A percentile compares a stretch with the other conserved stretches of the same genome.
Evolutionary conservation across 2,113 vertebrate genomes (phyloP).

Genomic region (Turdus rufiventris): DNA sequence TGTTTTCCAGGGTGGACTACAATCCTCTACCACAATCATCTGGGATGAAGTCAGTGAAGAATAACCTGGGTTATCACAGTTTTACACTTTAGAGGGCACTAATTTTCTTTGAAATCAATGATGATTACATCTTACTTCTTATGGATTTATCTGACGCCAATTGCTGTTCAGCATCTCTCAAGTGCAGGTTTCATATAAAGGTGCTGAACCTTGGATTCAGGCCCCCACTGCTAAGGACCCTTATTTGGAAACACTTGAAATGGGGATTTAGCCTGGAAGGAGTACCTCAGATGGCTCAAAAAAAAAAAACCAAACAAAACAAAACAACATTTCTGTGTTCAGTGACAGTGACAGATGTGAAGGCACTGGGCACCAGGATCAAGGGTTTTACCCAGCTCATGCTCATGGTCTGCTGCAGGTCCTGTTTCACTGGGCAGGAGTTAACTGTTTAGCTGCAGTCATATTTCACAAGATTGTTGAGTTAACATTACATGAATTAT

Average conservation of each 20-base stretch:
- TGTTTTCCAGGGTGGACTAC: not conserved
- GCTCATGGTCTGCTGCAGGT: not conserved
- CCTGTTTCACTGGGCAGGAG: not conserved
- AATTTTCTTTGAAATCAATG: not conserved
- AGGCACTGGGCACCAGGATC: not conserved
- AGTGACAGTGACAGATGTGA: not conserved
- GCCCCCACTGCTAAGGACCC: not conserved
- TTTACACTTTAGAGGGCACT: not conserved
- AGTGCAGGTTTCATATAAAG: not conserved
- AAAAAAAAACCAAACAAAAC: too few relatives aligned
- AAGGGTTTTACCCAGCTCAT: not conserved
- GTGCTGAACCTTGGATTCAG: not conserved
- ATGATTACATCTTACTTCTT: not conserved
- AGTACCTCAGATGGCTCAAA: not conserved
- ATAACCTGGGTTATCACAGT: not conserved
- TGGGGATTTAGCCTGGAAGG: not conserved
- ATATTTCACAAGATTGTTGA: constrained; percentile 68
- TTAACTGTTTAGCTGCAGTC: constrained; percentile 71
- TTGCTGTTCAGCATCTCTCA: not conserved
- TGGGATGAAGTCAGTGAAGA: not conserved
- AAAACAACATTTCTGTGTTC: too few relatives aligned
- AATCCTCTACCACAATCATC: not conserved
- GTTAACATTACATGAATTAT: constrained; percentile 73
- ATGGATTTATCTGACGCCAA: not conserved
- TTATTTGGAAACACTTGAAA: not conserved